Evolutionary conservation across 1,140 invertebrate species (phyloP).

Genomic region (Gryllus bimaculatus): DNA sequence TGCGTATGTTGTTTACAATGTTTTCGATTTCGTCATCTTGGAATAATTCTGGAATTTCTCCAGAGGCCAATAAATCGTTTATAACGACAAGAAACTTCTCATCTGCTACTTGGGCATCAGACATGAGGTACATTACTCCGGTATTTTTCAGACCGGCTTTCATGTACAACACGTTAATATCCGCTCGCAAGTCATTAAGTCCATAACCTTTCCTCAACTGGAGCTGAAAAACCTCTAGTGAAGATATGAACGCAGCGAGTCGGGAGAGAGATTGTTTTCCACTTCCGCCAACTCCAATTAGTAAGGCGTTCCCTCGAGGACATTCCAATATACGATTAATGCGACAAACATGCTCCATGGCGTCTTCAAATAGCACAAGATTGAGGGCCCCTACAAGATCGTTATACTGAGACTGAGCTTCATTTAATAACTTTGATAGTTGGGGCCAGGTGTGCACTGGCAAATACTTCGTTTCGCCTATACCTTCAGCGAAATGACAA

Average conservation of each 20-base stretch:
- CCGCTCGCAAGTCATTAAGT: slow-evolving; percentile 51
- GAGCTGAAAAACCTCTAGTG: slow-evolving; percentile 84
- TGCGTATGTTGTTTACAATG: slow-evolving; percentile 67
- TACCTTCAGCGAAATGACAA: slow-evolving; percentile 83
- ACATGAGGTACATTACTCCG: slow-evolving; percentile 84
- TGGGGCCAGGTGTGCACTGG: slow-evolving; percentile 60
- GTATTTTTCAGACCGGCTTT: slow-evolving; percentile 83
- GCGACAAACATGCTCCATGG: slow-evolving; percentile 76
- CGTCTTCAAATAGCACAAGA: slow-evolving; percentile 90
- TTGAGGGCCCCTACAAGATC: slow-evolving; percentile 81
- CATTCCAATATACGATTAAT: slow-evolving; percentile 89
- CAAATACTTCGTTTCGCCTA: slow-evolving; percentile 87
- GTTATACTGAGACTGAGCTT: slow-evolving; percentile 78
- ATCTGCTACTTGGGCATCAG: slow-evolving; percentile 84
- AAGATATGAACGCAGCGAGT: slow-evolving; percentile 78
- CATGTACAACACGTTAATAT: slow-evolving; percentile 72
- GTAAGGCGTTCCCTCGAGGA: slow-evolving; percentile 80
- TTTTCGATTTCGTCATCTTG: slow-evolving; percentile 86
- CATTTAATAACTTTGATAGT: slow-evolving; percentile 66
- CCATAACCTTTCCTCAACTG: slow-evolving; percentile 87
- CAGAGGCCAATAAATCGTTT: slow-evolving; percentile 87
- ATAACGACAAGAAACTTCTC: slow-evolving; percentile 87
- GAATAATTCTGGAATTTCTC: slow-evolving; percentile 86
- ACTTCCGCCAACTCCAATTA: slow-evolving; percentile 89
- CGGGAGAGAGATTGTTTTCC: slow-evolving; percentile 87